A percentile compares a stretch with the other conserved stretches of the same genome.
Evolutionary conservation across 2,888 invertebrate species (phyloP).

Genomic region (Resseliella maxima): DNA sequence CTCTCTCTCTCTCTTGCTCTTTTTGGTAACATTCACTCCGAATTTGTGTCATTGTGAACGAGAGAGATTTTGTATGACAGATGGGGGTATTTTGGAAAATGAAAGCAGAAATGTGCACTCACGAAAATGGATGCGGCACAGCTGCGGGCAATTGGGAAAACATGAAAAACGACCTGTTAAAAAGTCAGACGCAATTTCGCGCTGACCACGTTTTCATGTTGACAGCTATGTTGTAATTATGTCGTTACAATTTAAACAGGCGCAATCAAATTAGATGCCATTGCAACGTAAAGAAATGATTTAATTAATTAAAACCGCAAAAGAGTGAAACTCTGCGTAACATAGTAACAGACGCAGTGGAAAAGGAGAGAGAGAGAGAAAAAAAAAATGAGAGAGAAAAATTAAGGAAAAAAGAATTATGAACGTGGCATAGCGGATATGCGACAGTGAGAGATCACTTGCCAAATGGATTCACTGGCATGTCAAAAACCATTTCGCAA

Average conservation of each 20-base stretch:
- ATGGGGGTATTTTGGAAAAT: background rate
- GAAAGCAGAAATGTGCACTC: background rate
- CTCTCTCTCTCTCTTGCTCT: too few species aligned
- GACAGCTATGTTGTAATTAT: slow-evolving; percentile 37
- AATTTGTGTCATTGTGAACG: too few species aligned
- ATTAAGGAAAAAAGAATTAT: background rate
- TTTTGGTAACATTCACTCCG: too few species aligned
- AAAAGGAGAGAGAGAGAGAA: background rate
- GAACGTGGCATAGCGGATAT: too few species aligned
- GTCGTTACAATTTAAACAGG: slow-evolving; percentile 42
- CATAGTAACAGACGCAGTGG: background rate
- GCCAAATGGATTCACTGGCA: background rate
- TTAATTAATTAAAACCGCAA: slow-evolving; percentile 50
- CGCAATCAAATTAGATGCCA: background rate
- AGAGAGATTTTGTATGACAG: background rate
- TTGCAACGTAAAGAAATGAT: background rate
- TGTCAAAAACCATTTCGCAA: slow-evolving; percentile 2
- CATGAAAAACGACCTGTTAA: slow-evolving; percentile 10
- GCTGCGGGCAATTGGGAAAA: background rate
- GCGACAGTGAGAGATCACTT: background rate
- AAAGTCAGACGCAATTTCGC: slow-evolving; percentile 19
- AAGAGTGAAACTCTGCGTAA: background rate
- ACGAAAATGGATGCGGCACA: background rate
- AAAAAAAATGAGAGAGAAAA: background rate
- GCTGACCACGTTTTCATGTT: slow-evolving; percentile 3